Evolutionary conservation across 2,113 vertebrate species (phyloP).

Genomic region (Melanerpes formicivorus): DNA sequence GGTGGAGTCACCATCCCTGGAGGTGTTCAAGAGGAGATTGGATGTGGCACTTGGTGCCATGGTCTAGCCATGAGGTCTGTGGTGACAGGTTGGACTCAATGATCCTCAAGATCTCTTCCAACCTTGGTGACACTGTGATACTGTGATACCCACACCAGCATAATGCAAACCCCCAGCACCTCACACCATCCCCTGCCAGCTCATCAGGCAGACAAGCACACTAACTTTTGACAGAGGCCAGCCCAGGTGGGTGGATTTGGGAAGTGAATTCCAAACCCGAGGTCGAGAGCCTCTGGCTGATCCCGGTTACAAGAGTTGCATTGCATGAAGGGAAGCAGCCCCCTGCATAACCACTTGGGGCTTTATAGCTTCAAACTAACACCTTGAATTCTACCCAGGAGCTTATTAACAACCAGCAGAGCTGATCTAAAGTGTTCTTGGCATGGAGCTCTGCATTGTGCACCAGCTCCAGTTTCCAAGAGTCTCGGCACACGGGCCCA

Average conservation of each 20-base stretch:
- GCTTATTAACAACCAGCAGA: background rate
- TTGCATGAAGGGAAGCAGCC: constrained; percentile 2
- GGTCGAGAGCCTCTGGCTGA: background rate
- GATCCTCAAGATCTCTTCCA: no score
- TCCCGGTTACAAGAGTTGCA: background rate
- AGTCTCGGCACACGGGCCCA: background rate
- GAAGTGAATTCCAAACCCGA: background rate
- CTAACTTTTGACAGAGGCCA: background rate
- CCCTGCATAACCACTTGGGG: background rate
- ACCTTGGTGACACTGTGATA: no score
- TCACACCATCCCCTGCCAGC: background rate
- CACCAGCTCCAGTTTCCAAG: constrained; percentile 30
- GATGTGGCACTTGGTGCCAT: no score
- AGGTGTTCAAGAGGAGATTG: no score
- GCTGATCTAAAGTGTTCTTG: constrained; percentile 36
- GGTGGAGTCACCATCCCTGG: no score
- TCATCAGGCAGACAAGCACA: background rate
- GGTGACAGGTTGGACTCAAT: no score
- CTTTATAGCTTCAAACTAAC: constrained; percentile 35
- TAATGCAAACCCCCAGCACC: background rate
- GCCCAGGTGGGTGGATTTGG: background rate
- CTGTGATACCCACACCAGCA: background rate
- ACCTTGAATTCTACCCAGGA: constrained; percentile 44
- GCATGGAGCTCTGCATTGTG: background rate
- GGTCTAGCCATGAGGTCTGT: no score